Base-by-base conservation (phyloP, 2,797 vertebrate species). In the Iguana delicatissima region DNA sequence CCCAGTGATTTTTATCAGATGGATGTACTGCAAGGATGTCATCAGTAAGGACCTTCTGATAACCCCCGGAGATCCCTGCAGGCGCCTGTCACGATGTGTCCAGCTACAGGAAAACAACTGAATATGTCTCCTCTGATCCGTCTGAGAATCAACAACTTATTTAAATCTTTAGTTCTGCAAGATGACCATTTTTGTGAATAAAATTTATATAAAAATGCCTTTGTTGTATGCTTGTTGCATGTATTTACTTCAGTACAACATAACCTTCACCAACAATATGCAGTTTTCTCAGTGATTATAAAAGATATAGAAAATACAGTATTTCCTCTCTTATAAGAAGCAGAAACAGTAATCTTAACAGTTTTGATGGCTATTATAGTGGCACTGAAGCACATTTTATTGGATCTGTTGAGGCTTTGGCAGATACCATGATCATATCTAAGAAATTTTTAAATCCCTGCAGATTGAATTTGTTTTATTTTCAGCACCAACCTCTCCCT, bases 371-470 rank as follows among this genome's bases (percentile, higher is more conserved):
- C 14, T n/a, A 72, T 74, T 57, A 74, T 74, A 73, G n/a, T 79
- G 59, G 29, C 26, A 89, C 89, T 0, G 24, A 85, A 59, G 59
- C 9, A 52, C 67, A 87, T 57, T 87, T 87, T 42, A 87, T 86
- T 26, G 84, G 12, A 12, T 64, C 32, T 62, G 14, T 91, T 90
- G 81, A 82, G 10, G 12, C 8, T 38, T n/a, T 29, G 24, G 38
- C 87, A 42, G 55, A 86, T 87, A 72, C 57, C 69, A 81, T n/a
- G 88, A 0, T n/a, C 29, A 57, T 93, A 91, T 20, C 85, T 0
- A 7, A 87, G n/a, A 87, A 90, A 92, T 29, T 74, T 90, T 87
- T 64, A 55, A 0, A 0, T 55, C 18, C 85, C 79, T 52, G 29
- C 1, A 87, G 89, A 80, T 80, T 1, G 52, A n/a, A 81, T 89